A percentile compares a stretch with the other conserved stretches of the same genome.
Evolutionary conservation across 2,113 vertebrate species (phyloP).

Genomic region (Fukomys damarensis): DNA sequence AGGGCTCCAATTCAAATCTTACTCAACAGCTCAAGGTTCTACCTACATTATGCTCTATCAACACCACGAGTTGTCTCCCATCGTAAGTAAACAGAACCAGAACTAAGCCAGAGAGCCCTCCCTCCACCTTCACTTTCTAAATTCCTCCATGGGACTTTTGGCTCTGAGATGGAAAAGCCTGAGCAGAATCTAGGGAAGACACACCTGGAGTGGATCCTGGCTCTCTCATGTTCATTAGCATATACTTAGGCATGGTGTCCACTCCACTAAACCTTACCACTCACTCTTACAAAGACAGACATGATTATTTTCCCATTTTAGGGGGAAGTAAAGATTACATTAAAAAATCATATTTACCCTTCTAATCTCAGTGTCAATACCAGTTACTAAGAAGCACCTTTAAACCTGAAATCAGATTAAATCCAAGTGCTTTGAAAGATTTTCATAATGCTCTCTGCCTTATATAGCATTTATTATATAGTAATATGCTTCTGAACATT

Average conservation of each 20-base stretch:
- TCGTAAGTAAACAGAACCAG: neutral
- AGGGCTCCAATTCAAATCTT: neutral
- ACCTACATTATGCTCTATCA: neutral
- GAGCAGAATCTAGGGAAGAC: neutral
- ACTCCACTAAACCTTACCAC: neutral
- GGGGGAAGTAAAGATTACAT: neutral
- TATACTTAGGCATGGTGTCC: neutral
- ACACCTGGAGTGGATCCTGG: neutral
- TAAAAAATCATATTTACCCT: neutral
- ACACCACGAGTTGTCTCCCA: neutral
- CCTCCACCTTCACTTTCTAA: neutral
- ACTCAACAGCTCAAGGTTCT: neutral
- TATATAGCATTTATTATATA: neutral
- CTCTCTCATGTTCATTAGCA: neutral
- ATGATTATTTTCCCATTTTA: neutral
- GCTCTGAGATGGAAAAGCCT: neutral
- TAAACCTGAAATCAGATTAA: conserved; percentile 15
- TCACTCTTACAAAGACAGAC: neutral
- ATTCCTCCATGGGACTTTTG: neutral
- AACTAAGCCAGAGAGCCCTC: neutral
- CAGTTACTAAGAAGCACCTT: neutral
- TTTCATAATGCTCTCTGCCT: neutral
- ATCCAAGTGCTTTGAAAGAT: neutral
- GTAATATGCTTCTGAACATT: neutral
- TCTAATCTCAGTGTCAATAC: neutral